Base-by-base conservation (phyloP, 92 coral and sea anemone genomes). In the Pocillopora grandis region DNA sequence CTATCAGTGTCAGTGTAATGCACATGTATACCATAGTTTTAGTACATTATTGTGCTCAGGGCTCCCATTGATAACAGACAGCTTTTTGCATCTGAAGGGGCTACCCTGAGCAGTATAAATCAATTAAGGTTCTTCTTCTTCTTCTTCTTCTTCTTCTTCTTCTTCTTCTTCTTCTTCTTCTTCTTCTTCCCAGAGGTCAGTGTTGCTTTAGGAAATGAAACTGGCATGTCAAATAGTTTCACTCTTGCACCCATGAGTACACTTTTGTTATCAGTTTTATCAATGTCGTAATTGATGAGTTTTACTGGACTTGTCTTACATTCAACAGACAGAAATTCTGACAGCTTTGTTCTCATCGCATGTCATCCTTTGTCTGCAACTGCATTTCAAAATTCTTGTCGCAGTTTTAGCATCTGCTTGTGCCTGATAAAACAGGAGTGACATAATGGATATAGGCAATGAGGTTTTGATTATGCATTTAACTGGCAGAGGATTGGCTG, bases 261-360 rank as follows among this genome's bases (percentile, higher is more conserved):
- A 68, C 72, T 68, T 68, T 68, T 68, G 72, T 68, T 18, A 68
- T 68, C 72, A 68, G 21, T 68, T 68, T 18, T 68, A 33, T 68
- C 72, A 68, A 33, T 68, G 72, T 68, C 35, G 23, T 68, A 68
- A 68, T 68, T 68, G 72, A 33, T 68, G 72, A 68, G 72, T 68
- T 68, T 68, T 18, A 68, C 72, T 68, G 72, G 48, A 68, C 72
- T 68, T 68, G 72, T 68, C 72, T n/a, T n/a, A 20, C 72, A 13
- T 66, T 67, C 72, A 68, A 68, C 72, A 68, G 72, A 68, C 72
- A 17, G 72, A 68, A 68, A 68, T 68, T 68, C 72, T 68, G 72
- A 68, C 72, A 68, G 72, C 72, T 68, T 68, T 68, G 72, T 8
- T 58, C 78, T 74, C 78, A 19, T 37, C 23, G 58, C 16, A 74